Base-by-base conservation (phyloP, 2,888 invertebrate species). In the Carcina quercana region DNA sequence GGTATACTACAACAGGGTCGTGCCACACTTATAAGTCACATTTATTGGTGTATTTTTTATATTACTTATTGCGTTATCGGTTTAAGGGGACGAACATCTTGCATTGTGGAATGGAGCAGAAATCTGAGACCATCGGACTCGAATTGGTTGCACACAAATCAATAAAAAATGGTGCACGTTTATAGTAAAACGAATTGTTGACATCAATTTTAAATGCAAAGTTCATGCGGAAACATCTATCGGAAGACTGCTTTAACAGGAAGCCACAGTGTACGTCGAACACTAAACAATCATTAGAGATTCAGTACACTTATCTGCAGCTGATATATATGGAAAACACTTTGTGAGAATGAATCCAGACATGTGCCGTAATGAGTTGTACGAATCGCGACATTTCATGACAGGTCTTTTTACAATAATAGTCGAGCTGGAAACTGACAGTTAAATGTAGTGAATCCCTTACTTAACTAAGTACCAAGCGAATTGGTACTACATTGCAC, bases 221-320 rank as follows among this genome's bases (percentile, higher is more conserved):
- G 63, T 48, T 64, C 67, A 61, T 72, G 71, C 70, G 69, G 76
- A 76, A 76, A 79, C 62, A 80, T 63, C 78, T 80, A 80, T 75
- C 79, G 83, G 83, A 83, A 83, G 83, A 83, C 83, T 78, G 79
- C 67, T 68, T 72, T 80, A 61, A 72, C 69, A 79, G 83, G 82
- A 83, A 83, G 82, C 82, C 82, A 80, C 73, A 64, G 70, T 68
- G 71, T 71, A 68, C 58, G 62, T 64, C 72, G 67, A 72, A 73
- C 73, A 69, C 71, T 71, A 72, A 60, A 69, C 64, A 67, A 70
- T 66, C 67, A 62, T 57, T n/a, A n/a, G n/a, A n/a, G n/a, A n/a
- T n/a, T n/a, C n/a, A n/a, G n/a, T n/a, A n/a, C n/a, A n/a, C n/a
- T n/a, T n/a, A n/a, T n/a, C n/a, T n/a, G n/a, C n/a, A n/a, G n/a